Conservation (phyloP, 2,113 vertebrate species). For the Oxyruncus cristatus region DNA sequence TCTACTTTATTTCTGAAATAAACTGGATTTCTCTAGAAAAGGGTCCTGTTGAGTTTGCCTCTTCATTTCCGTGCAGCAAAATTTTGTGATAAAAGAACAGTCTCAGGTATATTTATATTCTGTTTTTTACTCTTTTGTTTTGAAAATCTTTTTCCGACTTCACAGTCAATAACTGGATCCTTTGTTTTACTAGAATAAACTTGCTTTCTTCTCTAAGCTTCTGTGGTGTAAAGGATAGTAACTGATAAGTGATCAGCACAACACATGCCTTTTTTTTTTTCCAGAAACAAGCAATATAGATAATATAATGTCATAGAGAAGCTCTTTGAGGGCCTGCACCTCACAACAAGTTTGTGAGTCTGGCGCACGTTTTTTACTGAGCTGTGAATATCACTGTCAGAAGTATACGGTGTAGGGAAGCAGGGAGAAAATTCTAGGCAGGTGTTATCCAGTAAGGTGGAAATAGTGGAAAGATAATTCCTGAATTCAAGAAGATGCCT, state of each 20-base stretch:
- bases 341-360: background rate
- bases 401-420: background rate
- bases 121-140: background rate
- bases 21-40: background rate
- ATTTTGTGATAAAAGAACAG: background rate
- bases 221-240: background rate
- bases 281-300: background rate
- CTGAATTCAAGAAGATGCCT: background rate
- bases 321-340: background rate
- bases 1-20: background rate
- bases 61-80: background rate
- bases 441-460: background rate
- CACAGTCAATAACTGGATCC: background rate
- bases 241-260: background rate
- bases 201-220: background rate
- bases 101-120: background rate
- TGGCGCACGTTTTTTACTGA: background rate
- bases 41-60: background rate
- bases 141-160: background rate
- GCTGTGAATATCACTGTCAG: background rate
- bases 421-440: background rate
- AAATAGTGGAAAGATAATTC: background rate
- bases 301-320: background rate
- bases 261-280: background rate
- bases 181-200: background rate